These are phyloP conservation scores for Lacanobia oleracea DNA, from an alignment of 2,888 invertebrate genomes.

Conservation along the genomic window DNA sequence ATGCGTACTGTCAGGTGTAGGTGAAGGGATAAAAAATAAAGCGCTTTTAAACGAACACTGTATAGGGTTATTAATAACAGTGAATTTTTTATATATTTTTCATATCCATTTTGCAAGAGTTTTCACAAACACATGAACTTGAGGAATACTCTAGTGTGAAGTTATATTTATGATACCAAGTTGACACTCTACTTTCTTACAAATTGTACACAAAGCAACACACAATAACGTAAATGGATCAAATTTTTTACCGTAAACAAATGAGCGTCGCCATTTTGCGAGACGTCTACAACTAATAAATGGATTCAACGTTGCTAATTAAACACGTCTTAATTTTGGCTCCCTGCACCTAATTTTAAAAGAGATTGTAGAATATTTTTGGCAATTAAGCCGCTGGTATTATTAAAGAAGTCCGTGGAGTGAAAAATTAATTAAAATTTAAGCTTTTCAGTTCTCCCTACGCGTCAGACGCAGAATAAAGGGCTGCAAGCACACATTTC, in stretches of 20 bases:
- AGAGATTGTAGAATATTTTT: conserved; percentile 84
- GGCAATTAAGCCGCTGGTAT: conserved; percentile 83
- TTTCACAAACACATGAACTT: conserved; percentile 18
- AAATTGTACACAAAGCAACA: conserved; percentile 14
- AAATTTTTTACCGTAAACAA: conserved; percentile 56
- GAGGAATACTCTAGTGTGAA: conserved; percentile 13
- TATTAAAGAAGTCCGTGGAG: conserved; percentile 85
- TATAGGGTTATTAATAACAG: conserved; percentile 25
- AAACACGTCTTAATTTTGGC: conserved; percentile 78
- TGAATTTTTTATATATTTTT: conserved; percentile 2
- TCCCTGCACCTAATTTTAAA: conserved; percentile 69
- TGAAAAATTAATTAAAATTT: conserved; percentile 90
- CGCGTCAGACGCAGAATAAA: conserved; percentile 81
- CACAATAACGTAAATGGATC: conserved; percentile 14
- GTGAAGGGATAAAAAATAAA: conserved; percentile 40
- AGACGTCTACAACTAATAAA: conserved; percentile 66
- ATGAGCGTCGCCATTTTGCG: conserved; percentile 49
- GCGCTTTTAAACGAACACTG: conserved; percentile 20
- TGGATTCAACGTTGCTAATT: conserved; percentile 79
- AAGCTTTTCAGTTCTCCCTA: conserved; percentile 83
- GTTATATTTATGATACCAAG: conserved; percentile 9
- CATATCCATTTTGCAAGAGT: not conserved
- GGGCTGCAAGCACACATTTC: conserved; percentile 82
- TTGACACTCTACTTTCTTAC: not conserved
- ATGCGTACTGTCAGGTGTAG: conserved; percentile 42